phyloP scores from a whole-genome alignment of 2,888 invertebrate species.

The Hyppa rectilinea region DNA sequence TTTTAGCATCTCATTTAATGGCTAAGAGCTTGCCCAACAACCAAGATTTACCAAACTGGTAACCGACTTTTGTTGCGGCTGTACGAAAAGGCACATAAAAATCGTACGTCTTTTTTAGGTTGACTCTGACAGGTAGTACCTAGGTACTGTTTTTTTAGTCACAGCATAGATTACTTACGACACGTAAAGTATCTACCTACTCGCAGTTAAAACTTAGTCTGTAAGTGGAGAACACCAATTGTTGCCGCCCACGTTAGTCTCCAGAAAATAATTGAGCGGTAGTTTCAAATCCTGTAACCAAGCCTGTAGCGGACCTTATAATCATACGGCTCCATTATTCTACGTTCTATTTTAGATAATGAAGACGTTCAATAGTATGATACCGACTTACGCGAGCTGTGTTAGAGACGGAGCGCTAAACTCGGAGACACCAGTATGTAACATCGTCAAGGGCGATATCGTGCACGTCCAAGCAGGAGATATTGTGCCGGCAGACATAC shows the following conservation, averaged over 20 bases:
- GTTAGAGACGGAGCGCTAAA: constrained; percentile 96
- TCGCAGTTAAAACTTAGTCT: constrained; percentile 8
- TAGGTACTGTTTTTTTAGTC: constrained; percentile 16
- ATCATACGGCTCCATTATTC: not conserved
- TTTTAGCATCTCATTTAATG: not conserved
- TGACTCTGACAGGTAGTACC: not conserved
- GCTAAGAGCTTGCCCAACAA: not conserved
- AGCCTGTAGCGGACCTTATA: constrained; percentile 1
- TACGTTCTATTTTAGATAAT: constrained; percentile 93
- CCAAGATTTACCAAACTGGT: not conserved
- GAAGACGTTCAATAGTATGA: constrained; percentile 99
- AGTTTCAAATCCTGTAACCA: constrained; percentile 17
- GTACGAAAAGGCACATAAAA: not conserved
- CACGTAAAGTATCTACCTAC: constrained; percentile 14
- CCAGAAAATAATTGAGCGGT: constrained; percentile 10
- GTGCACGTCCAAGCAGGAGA: constrained; percentile 97
- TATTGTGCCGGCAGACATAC: constrained; percentile 98
- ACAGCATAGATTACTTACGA: constrained; percentile 6
- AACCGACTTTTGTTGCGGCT: not conserved
- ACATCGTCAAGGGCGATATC: constrained; percentile 98
- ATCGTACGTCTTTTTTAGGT: not conserved
- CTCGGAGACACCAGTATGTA: constrained; percentile 95
- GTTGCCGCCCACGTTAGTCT: constrained; percentile 33
- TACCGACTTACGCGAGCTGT: constrained; percentile 97
- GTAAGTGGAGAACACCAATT: constrained; percentile 28